Evolutionary conservation across 2,113 vertebrate species (phyloP).

Genomic region (Telmatochromis sp.): DNA sequence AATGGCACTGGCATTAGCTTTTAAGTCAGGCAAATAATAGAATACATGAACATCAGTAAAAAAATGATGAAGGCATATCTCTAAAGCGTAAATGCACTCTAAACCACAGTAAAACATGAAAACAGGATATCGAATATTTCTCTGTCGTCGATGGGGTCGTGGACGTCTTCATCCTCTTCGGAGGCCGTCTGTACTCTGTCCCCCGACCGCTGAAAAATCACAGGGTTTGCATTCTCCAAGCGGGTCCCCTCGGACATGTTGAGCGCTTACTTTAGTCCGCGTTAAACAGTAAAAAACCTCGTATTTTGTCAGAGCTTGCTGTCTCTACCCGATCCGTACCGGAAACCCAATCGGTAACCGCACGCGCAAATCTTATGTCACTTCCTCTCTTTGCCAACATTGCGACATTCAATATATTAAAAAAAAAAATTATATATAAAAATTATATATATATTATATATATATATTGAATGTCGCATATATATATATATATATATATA

Average conservation of each 20-base stretch:
- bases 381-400: neutral
- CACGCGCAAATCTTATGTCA: neutral
- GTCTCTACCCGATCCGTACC: fast-evolving
- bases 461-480: too few relatives aligned
- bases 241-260: constrained; percentile 25
- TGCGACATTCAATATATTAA: fast-evolving
- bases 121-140: constrained; percentile 68
- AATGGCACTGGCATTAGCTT: neutral
- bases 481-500: too few relatives aligned
- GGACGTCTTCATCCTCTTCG: constrained; percentile 53
- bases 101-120: neutral
- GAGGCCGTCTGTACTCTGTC: constrained; percentile 27
- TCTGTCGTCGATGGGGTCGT: constrained; percentile 60
- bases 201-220: constrained; percentile 49
- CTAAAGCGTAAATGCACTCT: neutral
- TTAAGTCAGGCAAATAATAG: neutral
- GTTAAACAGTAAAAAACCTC: fast-evolving
- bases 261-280: fast-evolving
- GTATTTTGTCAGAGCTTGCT: fast-evolving
- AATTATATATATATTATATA: too few relatives aligned
- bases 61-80: fast-evolving
- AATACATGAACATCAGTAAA: fast-evolving
- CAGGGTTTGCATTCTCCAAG: constrained; percentile 58
- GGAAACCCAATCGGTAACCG: neutral
- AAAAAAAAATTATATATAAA: neutral